These are phyloP conservation scores for Sebastes kiyomatsui DNA, from an alignment of 2,797 vertebrate species.

Conservation along the genomic window DNA sequence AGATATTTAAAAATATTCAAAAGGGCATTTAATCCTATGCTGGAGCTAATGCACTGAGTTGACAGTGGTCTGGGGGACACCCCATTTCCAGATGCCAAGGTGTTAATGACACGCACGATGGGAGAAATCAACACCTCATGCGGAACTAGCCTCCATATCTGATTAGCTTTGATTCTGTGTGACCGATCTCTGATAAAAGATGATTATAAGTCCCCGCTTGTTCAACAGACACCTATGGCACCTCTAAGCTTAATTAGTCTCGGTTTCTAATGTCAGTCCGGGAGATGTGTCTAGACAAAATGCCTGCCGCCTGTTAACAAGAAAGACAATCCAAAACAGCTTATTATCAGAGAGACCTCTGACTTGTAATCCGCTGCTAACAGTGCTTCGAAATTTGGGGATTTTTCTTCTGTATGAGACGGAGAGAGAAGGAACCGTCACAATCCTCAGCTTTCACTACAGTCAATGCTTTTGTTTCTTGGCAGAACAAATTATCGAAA, in stretches of 20 bases:
- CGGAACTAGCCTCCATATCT: conserved; percentile 22
- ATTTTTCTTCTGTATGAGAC: background rate
- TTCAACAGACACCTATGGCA: conserved; percentile 31
- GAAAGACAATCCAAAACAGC: conserved; percentile 10
- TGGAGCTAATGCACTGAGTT: conserved; percentile 6
- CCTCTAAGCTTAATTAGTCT: conserved; percentile 43
- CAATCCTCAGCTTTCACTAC: background rate
- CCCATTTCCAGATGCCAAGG: conserved; percentile 28
- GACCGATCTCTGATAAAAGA: conserved; percentile 53
- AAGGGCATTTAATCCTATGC: conserved; percentile 32
- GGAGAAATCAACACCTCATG: conserved; percentile 9
- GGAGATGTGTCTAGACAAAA: conserved; percentile 46
- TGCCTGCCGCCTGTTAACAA: conserved; percentile 28
- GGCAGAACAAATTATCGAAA: background rate
- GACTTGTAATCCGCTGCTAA: background rate
- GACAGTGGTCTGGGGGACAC: conserved; percentile 23
- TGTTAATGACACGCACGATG: conserved; percentile 31
- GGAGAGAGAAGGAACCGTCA: background rate
- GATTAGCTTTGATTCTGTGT: conserved; percentile 54
- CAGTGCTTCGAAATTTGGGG: background rate
- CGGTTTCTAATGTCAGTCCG: conserved; percentile 9
- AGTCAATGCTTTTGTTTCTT: background rate
- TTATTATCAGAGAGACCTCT: conserved; percentile 25
- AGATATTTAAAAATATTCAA: conserved; percentile 58
- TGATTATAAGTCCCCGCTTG: conserved; percentile 47